A percentile compares a stretch with the other conserved stretches of the same genome.
These are phyloP conservation scores for Campylomormyrus numenius DNA, from an alignment of 2,113 vertebrate genomes.

Conservation along the genomic window DNA sequence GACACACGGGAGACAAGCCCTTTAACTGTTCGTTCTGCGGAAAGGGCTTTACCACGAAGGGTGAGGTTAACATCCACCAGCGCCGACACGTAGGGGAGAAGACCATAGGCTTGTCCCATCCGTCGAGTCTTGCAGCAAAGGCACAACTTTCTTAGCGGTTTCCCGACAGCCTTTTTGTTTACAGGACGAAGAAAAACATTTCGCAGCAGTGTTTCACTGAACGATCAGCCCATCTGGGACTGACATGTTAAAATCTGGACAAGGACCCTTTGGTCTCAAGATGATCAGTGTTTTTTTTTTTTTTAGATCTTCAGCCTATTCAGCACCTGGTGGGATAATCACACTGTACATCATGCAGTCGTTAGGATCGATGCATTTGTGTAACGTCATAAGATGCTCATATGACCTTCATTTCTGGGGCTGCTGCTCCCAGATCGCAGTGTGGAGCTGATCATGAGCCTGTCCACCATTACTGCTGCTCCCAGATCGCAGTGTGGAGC, in stretches of 20 bases:
- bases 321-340: not conserved
- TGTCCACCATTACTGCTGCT: not conserved
- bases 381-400: not conserved
- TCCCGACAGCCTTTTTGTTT: too few species aligned
- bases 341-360: not conserved
- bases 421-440: too few species aligned
- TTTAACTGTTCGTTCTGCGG: slow-evolving; percentile 3
- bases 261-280: not conserved
- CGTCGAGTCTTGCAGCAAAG: not conserved
- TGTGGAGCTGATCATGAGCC: not conserved
- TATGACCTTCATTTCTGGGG: not conserved
- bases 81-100: slow-evolving; percentile 12
- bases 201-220: not conserved
- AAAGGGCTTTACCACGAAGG: slow-evolving; percentile 10
- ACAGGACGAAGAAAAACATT: not conserved
- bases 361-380: not conserved
- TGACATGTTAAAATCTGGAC: not conserved
- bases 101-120: not conserved
- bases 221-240: not conserved
- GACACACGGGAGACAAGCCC: slow-evolving; percentile 2
- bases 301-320: not conserved
- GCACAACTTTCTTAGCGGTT: not conserved
- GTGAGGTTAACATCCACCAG: slow-evolving; percentile 13
- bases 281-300: not conserved
- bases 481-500: not conserved